Evolutionary conservation across 2,888 invertebrate species (phyloP).

Genomic region (Phasia obesa): DNA sequence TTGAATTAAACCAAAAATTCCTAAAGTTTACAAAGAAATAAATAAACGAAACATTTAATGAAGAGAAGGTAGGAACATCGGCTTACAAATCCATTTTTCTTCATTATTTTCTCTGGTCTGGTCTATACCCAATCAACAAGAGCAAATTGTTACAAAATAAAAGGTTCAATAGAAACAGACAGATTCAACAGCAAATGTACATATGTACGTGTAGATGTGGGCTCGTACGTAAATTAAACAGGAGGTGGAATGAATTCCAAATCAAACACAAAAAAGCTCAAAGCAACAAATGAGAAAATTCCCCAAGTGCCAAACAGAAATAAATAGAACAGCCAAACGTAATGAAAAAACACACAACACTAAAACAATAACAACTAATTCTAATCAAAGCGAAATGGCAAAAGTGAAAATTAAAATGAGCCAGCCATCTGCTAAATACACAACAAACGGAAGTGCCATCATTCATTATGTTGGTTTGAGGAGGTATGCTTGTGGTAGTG

Average conservation of each 20-base stretch:
- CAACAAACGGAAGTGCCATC: slow-evolving; percentile 32
- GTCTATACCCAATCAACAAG: neutral
- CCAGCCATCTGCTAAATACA: neutral
- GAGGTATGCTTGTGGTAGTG: neutral
- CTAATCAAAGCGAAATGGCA: slow-evolving; percentile 23
- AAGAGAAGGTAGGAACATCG: no score
- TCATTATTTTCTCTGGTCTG: no score
- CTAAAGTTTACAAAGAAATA: no score
- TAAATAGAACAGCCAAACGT: slow-evolving; percentile 7
- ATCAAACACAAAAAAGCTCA: slow-evolving; percentile 4
- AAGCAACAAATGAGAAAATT: slow-evolving; percentile 51
- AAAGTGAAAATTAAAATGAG: slow-evolving; percentile 38
- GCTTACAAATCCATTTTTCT: no score
- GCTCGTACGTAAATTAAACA: neutral
- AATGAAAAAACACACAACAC: slow-evolving; percentile 2
- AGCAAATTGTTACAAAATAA: neutral
- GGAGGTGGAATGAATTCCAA: neutral
- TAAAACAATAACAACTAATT: neutral
- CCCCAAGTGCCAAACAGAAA: slow-evolving; percentile 37
- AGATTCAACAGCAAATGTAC: neutral
- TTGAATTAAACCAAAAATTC: no score
- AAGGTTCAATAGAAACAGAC: slow-evolving; percentile 6
- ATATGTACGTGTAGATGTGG: neutral
- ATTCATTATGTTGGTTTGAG: neutral
- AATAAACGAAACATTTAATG: no score